Conservation (phyloP, 2,113 vertebrate species). For the Physeter macrocephalus region DNA sequence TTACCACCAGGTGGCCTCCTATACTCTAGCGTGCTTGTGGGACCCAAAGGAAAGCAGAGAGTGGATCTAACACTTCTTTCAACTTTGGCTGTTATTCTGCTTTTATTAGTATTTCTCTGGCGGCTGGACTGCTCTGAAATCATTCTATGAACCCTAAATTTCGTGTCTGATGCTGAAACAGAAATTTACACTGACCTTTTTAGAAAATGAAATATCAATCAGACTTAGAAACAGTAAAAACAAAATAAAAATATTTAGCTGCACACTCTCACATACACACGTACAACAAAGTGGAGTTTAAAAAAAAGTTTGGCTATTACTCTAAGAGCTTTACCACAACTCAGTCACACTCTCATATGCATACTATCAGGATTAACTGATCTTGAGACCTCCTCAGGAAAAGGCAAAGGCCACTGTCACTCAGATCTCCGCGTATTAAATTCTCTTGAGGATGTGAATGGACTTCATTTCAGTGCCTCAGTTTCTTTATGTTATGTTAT, state of each 20-base stretch:
- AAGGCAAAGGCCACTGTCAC: constrained; percentile 63
- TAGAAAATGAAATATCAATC: constrained; percentile 40
- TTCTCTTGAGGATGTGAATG: constrained; percentile 50
- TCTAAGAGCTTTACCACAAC: constrained; percentile 42
- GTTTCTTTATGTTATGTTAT: constrained; percentile 21
- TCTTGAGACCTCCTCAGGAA: constrained; percentile 53
- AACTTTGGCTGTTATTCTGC: not conserved
- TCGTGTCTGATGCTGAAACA: constrained; percentile 27
- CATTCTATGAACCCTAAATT: not conserved
- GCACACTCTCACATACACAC: not conserved
- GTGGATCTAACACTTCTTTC: constrained; percentile 12
- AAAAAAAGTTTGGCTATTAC: constrained; percentile 43
- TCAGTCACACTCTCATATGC: not conserved
- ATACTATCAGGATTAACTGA: not conserved
- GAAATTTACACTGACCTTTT: constrained; percentile 11
- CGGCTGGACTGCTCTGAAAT: not conserved
- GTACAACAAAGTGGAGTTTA: not conserved
- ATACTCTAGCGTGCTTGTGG: constrained; percentile 68
- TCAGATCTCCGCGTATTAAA: constrained; percentile 64
- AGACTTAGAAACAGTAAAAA: constrained; percentile 59
- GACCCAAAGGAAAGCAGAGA: not conserved
- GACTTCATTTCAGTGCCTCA: not conserved
- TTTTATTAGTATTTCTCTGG: not conserved
- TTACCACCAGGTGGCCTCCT: constrained; percentile 83
- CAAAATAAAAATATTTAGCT: constrained; percentile 33